A percentile compares a stretch with the other conserved stretches of the same genome.
phyloP scores from a whole-genome alignment of 2,888 invertebrate species.

The Onchidella celtica region DNA sequence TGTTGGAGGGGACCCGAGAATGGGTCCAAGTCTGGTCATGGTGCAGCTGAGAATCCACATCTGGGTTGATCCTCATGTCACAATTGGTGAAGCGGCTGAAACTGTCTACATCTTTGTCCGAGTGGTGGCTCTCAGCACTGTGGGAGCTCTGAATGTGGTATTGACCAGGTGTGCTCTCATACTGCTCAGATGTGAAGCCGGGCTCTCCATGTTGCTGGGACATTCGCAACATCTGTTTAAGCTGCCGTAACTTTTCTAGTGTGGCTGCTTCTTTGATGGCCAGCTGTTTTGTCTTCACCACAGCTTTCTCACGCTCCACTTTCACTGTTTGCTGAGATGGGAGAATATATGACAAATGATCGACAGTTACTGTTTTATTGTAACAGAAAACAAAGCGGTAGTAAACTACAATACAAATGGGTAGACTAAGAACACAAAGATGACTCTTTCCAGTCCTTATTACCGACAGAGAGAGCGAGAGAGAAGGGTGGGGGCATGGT shows the following conservation, averaged over 20 bases:
- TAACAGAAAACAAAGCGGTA: too few species aligned
- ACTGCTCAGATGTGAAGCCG: not conserved
- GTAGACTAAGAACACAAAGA: too few species aligned
- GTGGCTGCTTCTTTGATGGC: conserved; percentile 73
- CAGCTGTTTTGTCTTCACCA: conserved; percentile 64
- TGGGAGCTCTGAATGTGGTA: not conserved
- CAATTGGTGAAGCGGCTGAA: not conserved
- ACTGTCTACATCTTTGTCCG: not conserved
- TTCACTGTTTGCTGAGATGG: conserved; percentile 62
- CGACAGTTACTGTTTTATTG: too few species aligned
- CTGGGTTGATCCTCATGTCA: not conserved
- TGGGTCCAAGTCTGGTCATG: not conserved
- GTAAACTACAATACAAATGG: too few species aligned
- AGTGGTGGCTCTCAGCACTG: conserved; percentile 2
- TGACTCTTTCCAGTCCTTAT: too few species aligned
- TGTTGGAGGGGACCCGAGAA: not conserved
- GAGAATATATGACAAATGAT: not conserved
- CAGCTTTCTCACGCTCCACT: conserved; percentile 66
- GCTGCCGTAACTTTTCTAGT: conserved; percentile 71
- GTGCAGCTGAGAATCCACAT: not conserved
- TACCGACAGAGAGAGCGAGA: too few species aligned
- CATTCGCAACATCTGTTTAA: conserved; percentile 67
- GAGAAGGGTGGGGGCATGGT: too few species aligned
- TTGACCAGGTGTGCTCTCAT: not conserved
- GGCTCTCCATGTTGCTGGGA: conserved; percentile 46